phyloP scores from a whole-genome alignment of 2,797 vertebrate species.

The Harpagifer antarcticus region DNA sequence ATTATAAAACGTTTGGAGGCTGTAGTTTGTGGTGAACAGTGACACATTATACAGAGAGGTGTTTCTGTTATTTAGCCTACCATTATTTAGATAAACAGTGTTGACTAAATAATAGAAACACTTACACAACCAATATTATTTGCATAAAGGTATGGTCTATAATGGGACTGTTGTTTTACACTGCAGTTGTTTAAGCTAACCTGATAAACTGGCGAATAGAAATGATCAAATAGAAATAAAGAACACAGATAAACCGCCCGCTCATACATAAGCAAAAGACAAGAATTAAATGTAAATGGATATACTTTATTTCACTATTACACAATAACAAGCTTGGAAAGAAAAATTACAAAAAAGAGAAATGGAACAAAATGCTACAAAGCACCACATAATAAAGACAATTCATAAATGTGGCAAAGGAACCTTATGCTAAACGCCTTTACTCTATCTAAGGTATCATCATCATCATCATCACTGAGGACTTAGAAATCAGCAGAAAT shows the following conservation, averaged over 20 bases:
- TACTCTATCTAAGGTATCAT: conserved; percentile 77
- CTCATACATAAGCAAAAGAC: conserved; percentile 16
- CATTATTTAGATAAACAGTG: neutral
- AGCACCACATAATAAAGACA: conserved; percentile 90
- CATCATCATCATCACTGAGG: conserved; percentile 73
- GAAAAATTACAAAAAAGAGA: conserved; percentile 72
- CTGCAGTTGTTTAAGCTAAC: neutral
- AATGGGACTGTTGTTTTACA: neutral
- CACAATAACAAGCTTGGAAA: conserved; percentile 93
- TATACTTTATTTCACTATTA: conserved; percentile 99
- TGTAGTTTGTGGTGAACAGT: neutral
- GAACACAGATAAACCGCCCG: conserved; percentile 11
- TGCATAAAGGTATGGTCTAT: neutral
- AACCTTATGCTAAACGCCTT: conserved; percentile 81
- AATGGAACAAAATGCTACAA: conserved; percentile 87
- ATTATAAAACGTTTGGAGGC: neutral
- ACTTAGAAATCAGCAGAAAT: conserved; percentile 85
- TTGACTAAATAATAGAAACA: conserved; percentile 3
- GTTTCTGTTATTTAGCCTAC: neutral
- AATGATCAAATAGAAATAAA: neutral
- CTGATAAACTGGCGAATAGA: neutral
- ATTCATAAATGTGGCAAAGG: conserved; percentile 84
- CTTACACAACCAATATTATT: neutral
- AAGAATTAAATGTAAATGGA: conserved; percentile 86
- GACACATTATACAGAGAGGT: neutral